Evolutionary conservation across 2,797 vertebrate genomes (phyloP).

Genomic region (Myotis daubentonii): DNA sequence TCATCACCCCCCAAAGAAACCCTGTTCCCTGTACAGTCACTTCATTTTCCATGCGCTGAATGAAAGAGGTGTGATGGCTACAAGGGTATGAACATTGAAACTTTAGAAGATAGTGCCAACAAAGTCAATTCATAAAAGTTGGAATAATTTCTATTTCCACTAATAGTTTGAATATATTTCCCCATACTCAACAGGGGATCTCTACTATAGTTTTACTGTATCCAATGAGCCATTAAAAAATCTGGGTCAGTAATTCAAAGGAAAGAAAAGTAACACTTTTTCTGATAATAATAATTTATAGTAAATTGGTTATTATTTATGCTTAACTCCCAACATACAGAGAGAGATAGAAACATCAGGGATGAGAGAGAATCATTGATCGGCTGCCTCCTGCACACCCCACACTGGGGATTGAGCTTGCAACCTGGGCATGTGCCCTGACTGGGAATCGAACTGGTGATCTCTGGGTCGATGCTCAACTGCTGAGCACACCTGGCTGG

Average conservation of each 20-base stretch:
- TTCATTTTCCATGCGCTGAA: neutral
- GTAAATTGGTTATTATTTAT: constrained; percentile 44
- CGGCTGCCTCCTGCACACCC: too few relatives aligned
- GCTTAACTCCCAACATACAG: neutral
- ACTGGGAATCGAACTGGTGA: too few relatives aligned
- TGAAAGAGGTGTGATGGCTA: neutral
- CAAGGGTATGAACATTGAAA: constrained; percentile 10
- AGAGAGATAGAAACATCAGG: too few relatives aligned
- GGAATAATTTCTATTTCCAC: neutral
- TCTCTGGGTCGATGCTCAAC: too few relatives aligned
- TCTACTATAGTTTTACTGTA: constrained; percentile 8
- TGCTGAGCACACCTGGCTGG: too few relatives aligned
- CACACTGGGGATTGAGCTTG: too few relatives aligned
- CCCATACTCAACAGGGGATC: neutral
- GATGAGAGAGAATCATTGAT: too few relatives aligned
- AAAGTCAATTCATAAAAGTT: neutral
- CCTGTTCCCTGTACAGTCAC: neutral
- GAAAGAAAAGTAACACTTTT: neutral
- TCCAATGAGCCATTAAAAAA: neutral
- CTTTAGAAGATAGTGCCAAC: neutral
- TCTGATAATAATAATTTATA: constrained; percentile 25
- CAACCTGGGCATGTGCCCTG: too few relatives aligned
- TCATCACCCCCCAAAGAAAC: neutral
- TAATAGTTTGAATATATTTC: constrained; percentile 37
- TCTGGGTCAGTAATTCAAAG: neutral